Evolutionary conservation across 2,888 invertebrate genomes (phyloP).

Genomic region (Chymomyza caudatula): DNA sequence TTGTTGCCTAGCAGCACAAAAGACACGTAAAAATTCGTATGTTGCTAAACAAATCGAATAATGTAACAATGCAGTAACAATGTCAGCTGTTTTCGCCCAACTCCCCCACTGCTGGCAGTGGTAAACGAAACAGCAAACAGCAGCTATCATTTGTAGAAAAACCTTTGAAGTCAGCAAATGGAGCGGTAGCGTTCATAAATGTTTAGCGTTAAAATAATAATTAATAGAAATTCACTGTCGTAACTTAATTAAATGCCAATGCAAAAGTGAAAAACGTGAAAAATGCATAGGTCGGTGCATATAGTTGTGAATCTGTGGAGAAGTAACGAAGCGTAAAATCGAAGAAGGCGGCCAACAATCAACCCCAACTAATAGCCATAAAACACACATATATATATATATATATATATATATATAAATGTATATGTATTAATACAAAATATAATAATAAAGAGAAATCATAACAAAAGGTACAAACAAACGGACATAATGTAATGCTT

Average conservation of each 20-base stretch:
- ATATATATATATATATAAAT: slow-evolving; percentile 25
- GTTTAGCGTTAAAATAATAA: not conserved
- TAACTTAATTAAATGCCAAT: not conserved
- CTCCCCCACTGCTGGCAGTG: not conserved
- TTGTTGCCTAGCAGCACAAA: not conserved
- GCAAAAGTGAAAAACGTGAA: slow-evolving; percentile 15
- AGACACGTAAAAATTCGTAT: not conserved
- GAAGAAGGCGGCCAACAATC: slow-evolving; percentile 46
- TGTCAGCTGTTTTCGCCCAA: not conserved
- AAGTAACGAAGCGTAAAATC: slow-evolving; percentile 59
- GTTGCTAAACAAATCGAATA: not conserved
- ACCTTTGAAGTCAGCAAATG: not conserved
- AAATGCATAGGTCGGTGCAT: slow-evolving; percentile 50
- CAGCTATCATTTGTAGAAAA: not conserved
- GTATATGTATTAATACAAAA: slow-evolving; percentile 19
- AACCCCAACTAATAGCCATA: slow-evolving; percentile 32
- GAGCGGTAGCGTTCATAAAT: not conserved
- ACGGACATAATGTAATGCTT: not conserved
- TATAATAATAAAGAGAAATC: slow-evolving; percentile 45
- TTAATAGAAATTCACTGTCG: not conserved
- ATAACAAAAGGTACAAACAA: slow-evolving; percentile 52
- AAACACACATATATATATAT: slow-evolving; percentile 27
- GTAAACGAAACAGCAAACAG: not conserved
- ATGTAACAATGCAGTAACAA: not conserved
- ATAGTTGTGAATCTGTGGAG: slow-evolving; percentile 53